Conservation (phyloP, 2,888 invertebrate species). For the Chalcis sispes region DNA sequence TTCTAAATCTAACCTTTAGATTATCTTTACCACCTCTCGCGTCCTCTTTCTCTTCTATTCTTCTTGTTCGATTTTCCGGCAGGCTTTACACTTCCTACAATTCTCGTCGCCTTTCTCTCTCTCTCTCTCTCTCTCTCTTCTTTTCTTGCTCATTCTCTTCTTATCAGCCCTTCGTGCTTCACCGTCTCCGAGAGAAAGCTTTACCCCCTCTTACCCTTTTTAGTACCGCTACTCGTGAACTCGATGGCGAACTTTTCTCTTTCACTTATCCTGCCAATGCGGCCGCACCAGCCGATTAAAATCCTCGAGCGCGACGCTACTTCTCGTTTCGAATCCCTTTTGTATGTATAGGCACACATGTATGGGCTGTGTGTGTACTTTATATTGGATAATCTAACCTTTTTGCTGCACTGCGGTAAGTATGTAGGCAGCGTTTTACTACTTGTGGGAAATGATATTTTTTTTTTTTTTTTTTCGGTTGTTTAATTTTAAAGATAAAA, state of each 20-base stretch:
- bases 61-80: conserved; percentile 41
- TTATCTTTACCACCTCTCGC: conserved; percentile 31
- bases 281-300: conserved; percentile 15
- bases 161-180: conserved; percentile 28
- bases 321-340: too few species aligned
- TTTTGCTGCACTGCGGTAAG: too few species aligned
- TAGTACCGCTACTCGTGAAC: background rate
- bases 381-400: too few species aligned
- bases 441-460: too few species aligned
- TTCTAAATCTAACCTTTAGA: conserved; percentile 46
- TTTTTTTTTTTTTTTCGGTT: too few species aligned
- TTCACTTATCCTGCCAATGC: conserved; percentile 42
- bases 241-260: conserved; percentile 41
- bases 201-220: background rate
- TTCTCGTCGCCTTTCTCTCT: conserved; percentile 21
- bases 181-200: conserved; percentile 19
- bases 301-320: conserved; percentile 5
- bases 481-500: too few species aligned
- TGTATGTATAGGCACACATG: too few species aligned
- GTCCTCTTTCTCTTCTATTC: conserved; percentile 27
- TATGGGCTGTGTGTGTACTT: too few species aligned
- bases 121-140: background rate
- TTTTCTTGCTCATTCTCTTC: background rate
- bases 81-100: conserved; percentile 47
- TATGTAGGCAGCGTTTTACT: too few species aligned